These are phyloP conservation scores for Epirrhoe tristata DNA, from an alignment of 2,888 invertebrate genomes.

Conservation along the genomic window DNA sequence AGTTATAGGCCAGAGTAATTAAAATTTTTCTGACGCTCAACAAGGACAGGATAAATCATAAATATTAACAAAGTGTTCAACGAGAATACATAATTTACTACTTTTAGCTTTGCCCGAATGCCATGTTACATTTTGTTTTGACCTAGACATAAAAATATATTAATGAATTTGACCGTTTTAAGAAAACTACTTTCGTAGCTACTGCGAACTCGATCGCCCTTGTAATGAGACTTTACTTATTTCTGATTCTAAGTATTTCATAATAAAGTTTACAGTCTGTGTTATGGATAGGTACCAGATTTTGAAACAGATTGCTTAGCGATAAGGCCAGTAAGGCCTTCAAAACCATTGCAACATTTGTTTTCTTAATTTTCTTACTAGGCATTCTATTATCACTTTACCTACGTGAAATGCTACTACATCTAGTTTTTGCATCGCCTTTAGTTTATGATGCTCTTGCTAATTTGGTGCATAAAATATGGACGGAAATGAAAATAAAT, in stretches of 20 bases:
- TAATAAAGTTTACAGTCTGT: slow-evolving; percentile 16
- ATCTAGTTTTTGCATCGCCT: not conserved
- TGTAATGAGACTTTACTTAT: slow-evolving; percentile 29
- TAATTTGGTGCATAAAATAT: slow-evolving; percentile 7
- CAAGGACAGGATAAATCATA: slow-evolving; percentile 1
- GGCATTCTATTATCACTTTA: slow-evolving; percentile 8
- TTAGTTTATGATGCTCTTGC: not conserved
- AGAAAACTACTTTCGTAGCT: slow-evolving; percentile 43
- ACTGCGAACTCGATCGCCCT: slow-evolving; percentile 36
- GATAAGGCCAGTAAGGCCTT: slow-evolving; percentile 25
- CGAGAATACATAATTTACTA: slow-evolving; percentile 5
- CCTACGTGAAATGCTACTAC: not conserved
- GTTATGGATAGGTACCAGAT: slow-evolving; percentile 27
- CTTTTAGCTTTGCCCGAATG: slow-evolving; percentile 27
- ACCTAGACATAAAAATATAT: slow-evolving; percentile 44
- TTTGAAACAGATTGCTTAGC: slow-evolving; percentile 30
- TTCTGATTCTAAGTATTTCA: slow-evolving; percentile 20
- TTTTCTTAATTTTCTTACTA: slow-evolving; percentile 12
- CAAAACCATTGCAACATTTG: slow-evolving; percentile 17
- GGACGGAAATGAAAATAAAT: not conserved
- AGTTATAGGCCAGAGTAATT: not conserved
- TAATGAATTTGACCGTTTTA: slow-evolving; percentile 35
- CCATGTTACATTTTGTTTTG: slow-evolving; percentile 30
- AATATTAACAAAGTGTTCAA: not conserved
- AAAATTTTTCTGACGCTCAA: not conserved